A percentile compares a stretch with the other conserved stretches of the same genome.
Evolutionary conservation across 2,113 vertebrate genomes (phyloP).

Genomic region (Circaetus gallicus): DNA sequence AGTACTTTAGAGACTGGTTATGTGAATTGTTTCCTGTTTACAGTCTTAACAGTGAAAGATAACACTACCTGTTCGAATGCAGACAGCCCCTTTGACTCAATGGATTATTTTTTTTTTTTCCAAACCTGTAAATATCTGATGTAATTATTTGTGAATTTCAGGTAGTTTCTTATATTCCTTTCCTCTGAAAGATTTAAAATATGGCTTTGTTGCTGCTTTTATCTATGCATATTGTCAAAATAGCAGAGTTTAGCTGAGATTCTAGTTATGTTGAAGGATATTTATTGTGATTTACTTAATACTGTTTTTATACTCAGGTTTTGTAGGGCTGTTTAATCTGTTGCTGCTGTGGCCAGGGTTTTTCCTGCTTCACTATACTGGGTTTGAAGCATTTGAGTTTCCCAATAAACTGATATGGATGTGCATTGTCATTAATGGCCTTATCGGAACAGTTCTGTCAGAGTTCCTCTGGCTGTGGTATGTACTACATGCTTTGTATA

Average conservation of each 20-base stretch:
- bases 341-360: conserved; percentile 96
- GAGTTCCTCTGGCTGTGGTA: conserved; percentile 98
- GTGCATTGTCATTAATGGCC: conserved; percentile 94
- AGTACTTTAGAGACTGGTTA: background rate
- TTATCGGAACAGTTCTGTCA: conserved; percentile 93
- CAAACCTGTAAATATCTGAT: background rate
- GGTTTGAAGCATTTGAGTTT: conserved; percentile 92
- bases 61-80: background rate
- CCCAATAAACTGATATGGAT: conserved; percentile 91
- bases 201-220: background rate
- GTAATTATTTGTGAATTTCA: background rate
- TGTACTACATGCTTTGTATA: conserved; percentile 4
- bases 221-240: background rate
- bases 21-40: background rate
- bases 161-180: background rate
- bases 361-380: conserved; percentile 92
- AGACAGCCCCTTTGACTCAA: background rate
- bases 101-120: background rate
- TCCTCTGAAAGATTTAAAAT: background rate
- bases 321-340: conserved; percentile 95
- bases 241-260: background rate
- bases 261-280: background rate
- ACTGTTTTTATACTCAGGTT: conserved; percentile 74
- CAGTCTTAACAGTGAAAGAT: background rate
- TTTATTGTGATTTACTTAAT: background rate